Evolutionary conservation across 2,888 invertebrate genomes (phyloP).

Genomic region (Stenichneumon culpator): DNA sequence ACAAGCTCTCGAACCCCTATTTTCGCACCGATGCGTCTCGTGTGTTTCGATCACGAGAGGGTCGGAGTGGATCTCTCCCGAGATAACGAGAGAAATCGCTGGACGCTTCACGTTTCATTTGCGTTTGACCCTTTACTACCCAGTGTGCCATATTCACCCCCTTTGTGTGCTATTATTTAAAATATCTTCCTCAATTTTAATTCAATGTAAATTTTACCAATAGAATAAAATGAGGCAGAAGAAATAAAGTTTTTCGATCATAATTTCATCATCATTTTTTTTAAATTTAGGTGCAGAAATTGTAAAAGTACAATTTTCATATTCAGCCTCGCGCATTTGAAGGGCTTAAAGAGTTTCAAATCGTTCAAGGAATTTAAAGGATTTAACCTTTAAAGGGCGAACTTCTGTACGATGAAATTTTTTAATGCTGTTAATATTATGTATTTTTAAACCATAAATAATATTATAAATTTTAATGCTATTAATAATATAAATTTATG

Average conservation of each 20-base stretch:
- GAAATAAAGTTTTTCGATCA: too few relatives aligned
- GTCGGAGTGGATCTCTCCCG: not conserved
- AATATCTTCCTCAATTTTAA: not conserved
- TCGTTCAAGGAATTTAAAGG: too few relatives aligned
- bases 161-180: not conserved
- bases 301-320: not conserved
- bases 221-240: too few relatives aligned
- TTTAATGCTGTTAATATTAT: too few relatives aligned
- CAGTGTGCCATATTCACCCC: not conserved
- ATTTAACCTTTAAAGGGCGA: too few relatives aligned
- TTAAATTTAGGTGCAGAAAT: not conserved
- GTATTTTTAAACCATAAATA: too few relatives aligned
- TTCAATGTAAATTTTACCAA: too few relatives aligned
- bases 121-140: not conserved
- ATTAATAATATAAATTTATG: not conserved
- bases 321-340: not conserved
- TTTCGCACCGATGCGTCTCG: not conserved
- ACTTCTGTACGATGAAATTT: too few relatives aligned
- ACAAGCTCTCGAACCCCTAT: not conserved
- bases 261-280: too few relatives aligned
- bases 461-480: too few relatives aligned
- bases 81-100: conserved; percentile 1
- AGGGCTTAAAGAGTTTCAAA: not conserved
- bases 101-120: not conserved
- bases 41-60: not conserved